phyloP scores from a whole-genome alignment of 2,888 invertebrate species.

The Hydroisotoma schaefferi region DNA sequence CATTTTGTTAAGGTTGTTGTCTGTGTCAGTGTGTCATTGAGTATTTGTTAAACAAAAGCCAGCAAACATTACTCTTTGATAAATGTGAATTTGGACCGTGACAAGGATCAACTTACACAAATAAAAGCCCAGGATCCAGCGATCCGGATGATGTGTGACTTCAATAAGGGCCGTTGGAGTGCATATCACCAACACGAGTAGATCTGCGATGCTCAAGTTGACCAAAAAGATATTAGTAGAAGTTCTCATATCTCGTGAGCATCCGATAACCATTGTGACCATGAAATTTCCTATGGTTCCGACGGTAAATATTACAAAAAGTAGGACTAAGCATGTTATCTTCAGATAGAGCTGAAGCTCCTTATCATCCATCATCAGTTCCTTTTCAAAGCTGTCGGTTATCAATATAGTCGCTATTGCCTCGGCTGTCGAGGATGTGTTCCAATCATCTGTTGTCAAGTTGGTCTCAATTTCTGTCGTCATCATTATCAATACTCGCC shows the following conservation, averaged over 20 bases:
- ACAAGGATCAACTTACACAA: slow-evolving; percentile 73
- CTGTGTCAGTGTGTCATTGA: too few relatives aligned
- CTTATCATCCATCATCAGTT: slow-evolving; percentile 3
- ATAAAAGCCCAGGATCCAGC: slow-evolving; percentile 86
- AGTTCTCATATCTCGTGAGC: slow-evolving; percentile 80
- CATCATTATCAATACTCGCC: too few relatives aligned
- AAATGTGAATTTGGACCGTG: too few relatives aligned
- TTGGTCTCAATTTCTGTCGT: too few relatives aligned
- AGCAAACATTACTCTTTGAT: too few relatives aligned
- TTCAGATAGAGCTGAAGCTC: slow-evolving; percentile 66
- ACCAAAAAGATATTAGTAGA: slow-evolving; percentile 92
- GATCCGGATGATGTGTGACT: slow-evolving; percentile 82
- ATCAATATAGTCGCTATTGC: background rate
- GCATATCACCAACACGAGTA: slow-evolving; percentile 84
- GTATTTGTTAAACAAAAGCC: too few relatives aligned
- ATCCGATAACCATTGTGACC: slow-evolving; percentile 80
- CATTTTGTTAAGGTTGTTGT: too few relatives aligned
- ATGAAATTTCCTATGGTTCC: slow-evolving; percentile 89
- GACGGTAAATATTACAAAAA: slow-evolving; percentile 79
- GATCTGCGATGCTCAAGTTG: slow-evolving; percentile 86
- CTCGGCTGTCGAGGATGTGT: slow-evolving; percentile 1
- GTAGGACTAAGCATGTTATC: slow-evolving; percentile 80
- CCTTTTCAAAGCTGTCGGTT: background rate
- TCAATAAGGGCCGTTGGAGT: slow-evolving; percentile 90
- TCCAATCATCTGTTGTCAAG: too few relatives aligned